Evolutionary conservation across 2,888 invertebrate species (phyloP), one percentile per base, ranked within the genome.

Genomic region (Crepidodera aurea): DNA sequence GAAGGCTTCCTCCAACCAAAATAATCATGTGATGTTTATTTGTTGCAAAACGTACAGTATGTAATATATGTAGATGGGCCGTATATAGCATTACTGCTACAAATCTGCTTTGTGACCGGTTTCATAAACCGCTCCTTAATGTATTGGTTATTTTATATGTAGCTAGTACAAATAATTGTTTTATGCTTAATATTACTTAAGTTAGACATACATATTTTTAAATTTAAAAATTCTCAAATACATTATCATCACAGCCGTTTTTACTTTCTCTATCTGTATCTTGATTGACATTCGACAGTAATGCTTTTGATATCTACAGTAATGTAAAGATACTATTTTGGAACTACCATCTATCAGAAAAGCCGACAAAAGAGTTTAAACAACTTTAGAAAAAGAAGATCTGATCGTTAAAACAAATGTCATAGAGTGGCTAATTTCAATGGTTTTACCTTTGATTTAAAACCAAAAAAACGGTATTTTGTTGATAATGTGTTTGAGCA

Each of bases 1-100:
- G 69, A 75, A 73, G 73, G 75, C 74, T 77, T 74, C 75, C 74
- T 74, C 75, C 74, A 76, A 70, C 70, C 65, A 69, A 71, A 71
- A 69, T 66, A 68, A 72, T 68, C 63, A 73, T 72, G 71, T 71
- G 71, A 72, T 73, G 70, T 72, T 65, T 67, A 68, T 71, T 69
- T 70, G 61, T 67, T 69, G 63, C 62, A 68, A 71, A 68, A 70
- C 63, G 68, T 69, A 71, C 55, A 55, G 44, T 44, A 44, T 54
- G 29, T 54, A 54, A 54, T 54, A 54, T 32, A 44, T 44, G 44
- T 42, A 55, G 42, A 55, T 42, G 32, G 34, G 32, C 29, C 44
- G 15, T 50, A 10, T 32, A 32, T 50, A 50, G 18, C 50, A 37
- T 51, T 22, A 34, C 37, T 51, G 3, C 4, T 46, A 42, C 18